These are phyloP conservation scores for Anas bernieri DNA, from an alignment of 2,797 vertebrate genomes.

Conservation along the genomic window DNA sequence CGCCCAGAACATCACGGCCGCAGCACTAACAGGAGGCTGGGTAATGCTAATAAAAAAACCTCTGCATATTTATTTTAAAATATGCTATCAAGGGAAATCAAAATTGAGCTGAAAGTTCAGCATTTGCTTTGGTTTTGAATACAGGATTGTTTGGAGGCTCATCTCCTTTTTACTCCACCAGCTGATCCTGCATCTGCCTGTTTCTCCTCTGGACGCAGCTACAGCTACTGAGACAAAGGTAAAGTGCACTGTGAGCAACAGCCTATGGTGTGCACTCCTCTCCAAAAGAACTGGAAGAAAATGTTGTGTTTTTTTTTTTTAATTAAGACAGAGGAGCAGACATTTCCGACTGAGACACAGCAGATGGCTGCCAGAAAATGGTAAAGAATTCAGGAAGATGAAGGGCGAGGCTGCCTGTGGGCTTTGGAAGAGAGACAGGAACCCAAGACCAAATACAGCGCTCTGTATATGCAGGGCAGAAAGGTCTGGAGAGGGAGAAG, in stretches of 20 bases:
- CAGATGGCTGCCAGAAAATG: conserved; percentile 67
- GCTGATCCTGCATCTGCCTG: conserved; percentile 14
- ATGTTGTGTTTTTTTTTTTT: neutral
- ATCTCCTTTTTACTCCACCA: conserved; percentile 3
- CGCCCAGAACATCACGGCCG: conserved; percentile 4
- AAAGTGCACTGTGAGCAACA: neutral
- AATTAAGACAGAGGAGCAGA: conserved; percentile 62
- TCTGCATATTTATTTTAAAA: conserved; percentile 47
- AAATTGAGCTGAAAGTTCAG: conserved; percentile 53
- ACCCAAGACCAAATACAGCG: neutral
- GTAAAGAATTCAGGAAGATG: conserved; percentile 71
- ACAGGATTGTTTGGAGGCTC: conserved; percentile 18
- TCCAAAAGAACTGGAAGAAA: conserved; percentile 34
- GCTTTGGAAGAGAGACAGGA: conserved; percentile 62
- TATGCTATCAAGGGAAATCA: conserved; percentile 43
- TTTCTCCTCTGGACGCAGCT: neutral
- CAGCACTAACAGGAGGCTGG: neutral
- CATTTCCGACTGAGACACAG: conserved; percentile 60
- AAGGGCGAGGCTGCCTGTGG: conserved; percentile 67
- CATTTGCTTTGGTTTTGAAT: conserved; percentile 41
- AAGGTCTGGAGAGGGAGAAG: neutral
- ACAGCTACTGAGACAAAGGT: conserved; percentile 1
- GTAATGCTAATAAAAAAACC: neutral
- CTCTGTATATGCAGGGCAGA: neutral
- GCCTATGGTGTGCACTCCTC: neutral